Evolutionary conservation across 1,140 invertebrate species (phyloP).

Genomic region (Lineus longissimus): DNA sequence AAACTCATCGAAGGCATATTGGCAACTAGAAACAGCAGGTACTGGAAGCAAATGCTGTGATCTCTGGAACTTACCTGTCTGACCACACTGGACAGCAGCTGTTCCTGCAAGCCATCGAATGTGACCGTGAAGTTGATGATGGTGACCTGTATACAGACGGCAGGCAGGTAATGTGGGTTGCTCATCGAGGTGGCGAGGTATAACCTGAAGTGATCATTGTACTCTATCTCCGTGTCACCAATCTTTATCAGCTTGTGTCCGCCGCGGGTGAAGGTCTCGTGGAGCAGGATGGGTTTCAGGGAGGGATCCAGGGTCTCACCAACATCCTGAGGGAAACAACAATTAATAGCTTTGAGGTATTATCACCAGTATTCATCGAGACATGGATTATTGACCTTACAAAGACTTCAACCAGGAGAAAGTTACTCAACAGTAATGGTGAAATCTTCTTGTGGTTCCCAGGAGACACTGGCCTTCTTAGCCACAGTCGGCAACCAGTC

Average conservation of each 20-base stretch:
- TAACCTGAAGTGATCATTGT: conserved; percentile 52
- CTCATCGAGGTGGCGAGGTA: conserved; percentile 47
- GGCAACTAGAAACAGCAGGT: too few species aligned
- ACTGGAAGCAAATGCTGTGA: too few species aligned
- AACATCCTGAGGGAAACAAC: conserved; percentile 34
- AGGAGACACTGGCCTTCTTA: too few species aligned
- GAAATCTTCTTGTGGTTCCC: too few species aligned
- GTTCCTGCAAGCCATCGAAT: conserved; percentile 51
- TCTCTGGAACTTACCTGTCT: conserved; percentile 28
- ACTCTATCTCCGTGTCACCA: conserved; percentile 53
- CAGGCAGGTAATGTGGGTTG: conserved; percentile 50
- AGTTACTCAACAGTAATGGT: too few species aligned
- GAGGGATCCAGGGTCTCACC: conserved; percentile 46
- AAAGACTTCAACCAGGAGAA: background rate
- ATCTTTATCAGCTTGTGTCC: conserved; percentile 47
- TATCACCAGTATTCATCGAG: background rate
- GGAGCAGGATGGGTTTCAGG: conserved; percentile 43
- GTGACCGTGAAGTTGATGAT: conserved; percentile 55
- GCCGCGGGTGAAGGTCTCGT: conserved; percentile 44
- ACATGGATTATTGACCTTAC: background rate
- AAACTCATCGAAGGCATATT: too few species aligned
- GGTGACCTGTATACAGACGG: conserved; percentile 46
- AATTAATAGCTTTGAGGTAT: background rate
- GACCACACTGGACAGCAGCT: conserved; percentile 49
- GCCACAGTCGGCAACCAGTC: too few species aligned